phyloP scores from a whole-genome alignment of 2,113 vertebrate genomes.

The Progne subis region DNA sequence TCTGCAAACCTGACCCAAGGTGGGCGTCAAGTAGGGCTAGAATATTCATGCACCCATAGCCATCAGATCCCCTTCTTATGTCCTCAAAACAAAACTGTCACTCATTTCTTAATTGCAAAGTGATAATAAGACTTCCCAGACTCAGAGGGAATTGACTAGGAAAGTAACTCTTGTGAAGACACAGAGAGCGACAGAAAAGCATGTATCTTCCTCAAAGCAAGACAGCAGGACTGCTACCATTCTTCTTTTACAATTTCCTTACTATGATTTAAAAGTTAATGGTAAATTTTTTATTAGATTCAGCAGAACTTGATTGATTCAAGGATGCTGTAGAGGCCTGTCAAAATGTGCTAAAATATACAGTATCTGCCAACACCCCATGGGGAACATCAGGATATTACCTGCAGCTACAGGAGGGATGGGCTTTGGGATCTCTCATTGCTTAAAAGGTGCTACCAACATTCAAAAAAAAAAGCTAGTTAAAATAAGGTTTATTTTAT shows the following conservation, averaged over 20 bases:
- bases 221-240: not conserved
- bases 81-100: not conserved
- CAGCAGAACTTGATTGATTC: constrained; percentile 57
- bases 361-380: constrained; percentile 51
- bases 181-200: constrained; percentile 1
- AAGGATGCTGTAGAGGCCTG: constrained; percentile 23
- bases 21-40: not conserved
- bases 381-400: constrained; percentile 46
- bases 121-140: not conserved
- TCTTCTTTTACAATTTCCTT: not conserved
- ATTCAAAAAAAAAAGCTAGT: not conserved
- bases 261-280: constrained; percentile 23
- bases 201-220: not conserved
- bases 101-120: constrained; percentile 15
- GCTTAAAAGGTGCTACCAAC: constrained; percentile 15
- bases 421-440: constrained; percentile 16
- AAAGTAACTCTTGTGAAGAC: not conserved
- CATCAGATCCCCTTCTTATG: not conserved
- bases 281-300: constrained; percentile 41
- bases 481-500: not conserved
- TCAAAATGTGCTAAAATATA: constrained; percentile 69
- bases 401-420: constrained; percentile 35
- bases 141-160: not conserved
- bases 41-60: not conserved
- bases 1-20: not conserved